These are phyloP conservation scores for Sparus aurata DNA, from an alignment of 2,797 vertebrate species.

Conservation along the genomic window DNA sequence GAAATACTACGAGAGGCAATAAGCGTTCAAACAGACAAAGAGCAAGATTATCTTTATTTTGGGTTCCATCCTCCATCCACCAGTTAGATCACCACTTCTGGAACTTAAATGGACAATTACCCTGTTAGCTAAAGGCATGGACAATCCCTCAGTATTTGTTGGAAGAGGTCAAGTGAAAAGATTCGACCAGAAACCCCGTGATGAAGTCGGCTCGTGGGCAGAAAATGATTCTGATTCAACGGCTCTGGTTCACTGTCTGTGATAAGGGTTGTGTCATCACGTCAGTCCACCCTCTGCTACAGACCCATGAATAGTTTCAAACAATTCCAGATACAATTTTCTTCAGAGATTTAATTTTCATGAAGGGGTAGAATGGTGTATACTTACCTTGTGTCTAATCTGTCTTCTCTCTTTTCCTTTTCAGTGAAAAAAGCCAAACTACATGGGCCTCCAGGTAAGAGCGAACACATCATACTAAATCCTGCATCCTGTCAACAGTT, in stretches of 20 bases:
- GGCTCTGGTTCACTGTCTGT: neutral
- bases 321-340: too few species aligned
- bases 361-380: neutral
- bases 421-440: conserved; percentile 89
- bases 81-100: neutral
- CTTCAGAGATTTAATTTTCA: neutral
- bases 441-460: conserved; percentile 87
- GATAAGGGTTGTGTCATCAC: neutral
- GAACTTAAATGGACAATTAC: neutral
- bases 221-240: neutral
- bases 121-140: neutral
- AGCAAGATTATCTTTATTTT: neutral
- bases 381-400: conserved; percentile 34
- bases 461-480: neutral
- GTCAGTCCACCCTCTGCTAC: neutral
- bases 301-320: neutral
- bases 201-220: neutral
- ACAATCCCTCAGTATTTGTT: neutral
- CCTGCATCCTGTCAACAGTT: neutral
- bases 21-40: neutral
- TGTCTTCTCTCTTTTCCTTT: conserved; percentile 61
- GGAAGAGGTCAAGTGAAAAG: neutral
- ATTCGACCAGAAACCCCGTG: neutral
- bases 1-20: neutral
- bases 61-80: neutral